These are phyloP conservation scores for Ceryle rudis DNA, from an alignment of 2,797 vertebrate genomes.

Conservation along the genomic window DNA sequence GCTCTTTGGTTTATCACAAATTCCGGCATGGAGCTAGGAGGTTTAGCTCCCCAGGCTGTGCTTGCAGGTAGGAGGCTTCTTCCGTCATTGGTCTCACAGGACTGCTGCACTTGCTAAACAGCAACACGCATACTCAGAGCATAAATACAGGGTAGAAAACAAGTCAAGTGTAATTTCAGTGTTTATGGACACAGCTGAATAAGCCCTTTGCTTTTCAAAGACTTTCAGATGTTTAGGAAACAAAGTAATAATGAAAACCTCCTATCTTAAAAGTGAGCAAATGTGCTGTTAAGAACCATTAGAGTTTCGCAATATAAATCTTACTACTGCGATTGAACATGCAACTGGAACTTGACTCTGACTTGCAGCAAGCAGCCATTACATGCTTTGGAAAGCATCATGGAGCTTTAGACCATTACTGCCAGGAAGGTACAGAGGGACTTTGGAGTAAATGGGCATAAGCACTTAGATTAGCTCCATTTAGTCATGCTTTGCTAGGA, in stretches of 20 bases:
- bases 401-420: background rate
- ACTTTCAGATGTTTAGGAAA: constrained; percentile 52
- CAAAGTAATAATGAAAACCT: background rate
- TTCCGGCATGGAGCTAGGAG: background rate
- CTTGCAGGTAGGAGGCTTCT: background rate
- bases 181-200: constrained; percentile 40
- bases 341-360: background rate
- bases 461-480: background rate
- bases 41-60: background rate
- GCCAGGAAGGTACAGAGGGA: background rate
- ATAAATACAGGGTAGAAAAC: constrained; percentile 18
- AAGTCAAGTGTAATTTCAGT: background rate
- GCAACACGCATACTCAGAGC: background rate
- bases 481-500: background rate
- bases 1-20: background rate
- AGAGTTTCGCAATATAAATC: background rate
- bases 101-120: background rate
- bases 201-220: constrained; percentile 30
- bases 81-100: background rate
- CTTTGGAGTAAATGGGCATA: background rate
- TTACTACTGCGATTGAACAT: background rate
- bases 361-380: background rate
- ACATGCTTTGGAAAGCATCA: background rate
- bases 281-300: background rate
- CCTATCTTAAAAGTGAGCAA: background rate